phyloP scores from a whole-genome alignment of 2,113 vertebrate species.

The Rhea americana region DNA sequence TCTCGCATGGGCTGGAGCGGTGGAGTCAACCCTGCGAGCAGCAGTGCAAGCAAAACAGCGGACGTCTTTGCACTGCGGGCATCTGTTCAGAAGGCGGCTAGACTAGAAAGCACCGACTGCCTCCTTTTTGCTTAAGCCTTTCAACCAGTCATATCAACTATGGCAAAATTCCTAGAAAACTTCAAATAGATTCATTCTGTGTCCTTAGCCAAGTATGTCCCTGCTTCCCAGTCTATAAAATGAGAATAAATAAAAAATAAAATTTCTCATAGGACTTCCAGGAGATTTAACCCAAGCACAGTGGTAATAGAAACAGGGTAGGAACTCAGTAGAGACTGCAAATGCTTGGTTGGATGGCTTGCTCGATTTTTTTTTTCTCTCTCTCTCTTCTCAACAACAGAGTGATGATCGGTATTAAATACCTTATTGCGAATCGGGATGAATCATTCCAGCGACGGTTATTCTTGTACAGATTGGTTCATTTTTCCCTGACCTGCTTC shows the following conservation, averaged over 20 bases:
- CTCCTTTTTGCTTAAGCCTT: neutral
- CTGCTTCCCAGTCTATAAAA: neutral
- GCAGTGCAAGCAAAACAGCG: neutral
- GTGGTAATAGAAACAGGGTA: neutral
- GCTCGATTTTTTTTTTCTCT: neutral
- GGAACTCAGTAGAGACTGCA: neutral
- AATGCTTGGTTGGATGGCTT: neutral
- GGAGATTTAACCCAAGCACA: neutral
- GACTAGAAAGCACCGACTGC: neutral
- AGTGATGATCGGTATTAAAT: neutral
- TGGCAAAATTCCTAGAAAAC: slow-evolving; percentile 8
- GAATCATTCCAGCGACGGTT: neutral
- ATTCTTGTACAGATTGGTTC: neutral
- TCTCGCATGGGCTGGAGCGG: neutral
- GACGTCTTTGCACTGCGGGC: neutral
- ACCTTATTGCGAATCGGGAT: neutral
- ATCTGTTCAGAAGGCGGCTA: neutral
- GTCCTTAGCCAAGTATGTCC: neutral
- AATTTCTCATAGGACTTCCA: neutral
- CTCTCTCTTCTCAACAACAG: neutral
- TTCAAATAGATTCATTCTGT: slow-evolving; percentile 2
- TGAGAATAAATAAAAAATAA: neutral
- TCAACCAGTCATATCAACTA: neutral
- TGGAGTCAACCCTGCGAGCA: neutral
- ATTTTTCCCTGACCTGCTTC: neutral